Base-by-base conservation (phyloP, 2,113 vertebrate species). In the Mesembrinibis cayennensis region DNA sequence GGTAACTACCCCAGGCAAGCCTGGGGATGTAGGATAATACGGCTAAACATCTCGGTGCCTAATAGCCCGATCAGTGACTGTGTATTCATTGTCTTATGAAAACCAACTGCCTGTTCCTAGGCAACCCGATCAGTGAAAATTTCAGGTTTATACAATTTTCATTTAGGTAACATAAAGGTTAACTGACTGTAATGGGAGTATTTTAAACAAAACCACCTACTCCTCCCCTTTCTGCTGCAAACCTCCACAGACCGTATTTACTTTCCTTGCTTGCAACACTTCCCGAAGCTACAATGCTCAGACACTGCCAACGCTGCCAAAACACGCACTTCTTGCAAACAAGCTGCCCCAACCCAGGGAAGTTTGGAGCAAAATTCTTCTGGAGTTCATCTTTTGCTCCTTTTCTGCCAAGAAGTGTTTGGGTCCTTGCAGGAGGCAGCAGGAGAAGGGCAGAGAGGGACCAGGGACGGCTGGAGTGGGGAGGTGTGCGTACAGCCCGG, bases 101-200 rank as follows among this genome's bases (percentile, higher is more conserved):
- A 98, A 98, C 97, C 97, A 59, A 92, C 97, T 36, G 85, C 96
- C 95, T 76, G 97, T 98, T 98, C 95, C 98, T 97, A 98, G 87
- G 98, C 98, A 98, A 98, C 97, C 89, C 38, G 63, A 97, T 97
- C 97, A 97, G 96, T 5, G 69, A 93, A 98, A 98, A 98, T 97
- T 97, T 97, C 98, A 97, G 98, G 97, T 98, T 98, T 98, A 97
- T 95, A 96, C 97, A 96, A 95, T 97, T 98, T 97, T 98, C 98
- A 98, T 97, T 98, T 97, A 98, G 98, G 97, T 94, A 98, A 97
- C 97, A 96, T 91, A 97, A 98, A 98, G 98, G 98, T 98, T 98
- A 98, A 98, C 98, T 93, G 96, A 93, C 96, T 96, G 97, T 95
- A 98, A 98, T 97, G 79, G 97, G 94, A 98, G 95, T 95, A 92